These are phyloP conservation scores for Hydrolagus colliei DNA, from an alignment of 2,797 vertebrate genomes.

Conservation along the genomic window DNA sequence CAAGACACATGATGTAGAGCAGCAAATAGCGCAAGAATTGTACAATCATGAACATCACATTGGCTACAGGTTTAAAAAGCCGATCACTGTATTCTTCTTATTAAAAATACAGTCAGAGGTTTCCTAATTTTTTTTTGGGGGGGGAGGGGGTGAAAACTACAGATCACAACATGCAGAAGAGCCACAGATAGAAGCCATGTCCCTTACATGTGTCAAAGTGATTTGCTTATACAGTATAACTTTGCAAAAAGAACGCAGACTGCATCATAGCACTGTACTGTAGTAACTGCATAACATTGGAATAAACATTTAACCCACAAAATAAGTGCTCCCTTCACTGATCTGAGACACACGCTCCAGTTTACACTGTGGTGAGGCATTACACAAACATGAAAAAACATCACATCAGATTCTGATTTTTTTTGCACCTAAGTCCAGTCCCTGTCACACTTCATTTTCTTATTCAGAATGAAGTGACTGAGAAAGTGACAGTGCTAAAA, in stretches of 20 bases:
- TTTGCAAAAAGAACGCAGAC: not conserved
- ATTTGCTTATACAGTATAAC: not conserved
- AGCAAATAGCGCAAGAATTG: not conserved
- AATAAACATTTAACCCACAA: not conserved
- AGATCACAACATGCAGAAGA: not conserved
- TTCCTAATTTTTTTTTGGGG: not conserved
- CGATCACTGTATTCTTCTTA: not conserved
- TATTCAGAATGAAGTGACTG: no score
- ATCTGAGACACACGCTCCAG: not conserved
- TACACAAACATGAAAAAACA: not conserved
- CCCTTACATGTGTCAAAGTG: not conserved
- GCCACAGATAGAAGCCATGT: not conserved
- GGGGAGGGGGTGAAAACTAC: not conserved
- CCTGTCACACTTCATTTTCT: no score
- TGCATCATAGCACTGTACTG: no score
- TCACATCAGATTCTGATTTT: no score
- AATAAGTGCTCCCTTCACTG: not conserved
- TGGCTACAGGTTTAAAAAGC: not conserved
- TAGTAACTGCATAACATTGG: not conserved
- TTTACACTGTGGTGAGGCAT: not conserved
- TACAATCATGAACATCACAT: not conserved
- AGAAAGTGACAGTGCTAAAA: no score
- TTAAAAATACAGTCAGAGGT: slow-evolving; percentile 2
- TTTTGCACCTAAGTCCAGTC: no score
- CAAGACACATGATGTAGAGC: not conserved